phyloP scores from a whole-genome alignment of 37 sponge, comb jelly and placozoan species.

The Beroe forskalii region DNA sequence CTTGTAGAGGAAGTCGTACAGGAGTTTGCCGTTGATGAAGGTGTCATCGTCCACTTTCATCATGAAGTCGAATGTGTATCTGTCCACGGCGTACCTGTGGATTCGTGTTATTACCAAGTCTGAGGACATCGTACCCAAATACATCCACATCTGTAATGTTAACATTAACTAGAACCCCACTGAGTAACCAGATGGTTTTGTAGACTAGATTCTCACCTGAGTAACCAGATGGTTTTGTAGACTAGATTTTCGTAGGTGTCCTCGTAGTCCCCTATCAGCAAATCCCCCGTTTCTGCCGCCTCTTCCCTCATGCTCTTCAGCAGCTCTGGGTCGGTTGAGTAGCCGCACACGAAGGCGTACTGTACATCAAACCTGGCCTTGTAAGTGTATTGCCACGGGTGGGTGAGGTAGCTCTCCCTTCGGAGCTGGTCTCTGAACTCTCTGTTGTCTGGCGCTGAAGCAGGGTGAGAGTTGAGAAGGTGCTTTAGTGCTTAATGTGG shows the following conservation, averaged over 20 bases:
- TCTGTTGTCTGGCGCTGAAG: slow-evolving; percentile 37
- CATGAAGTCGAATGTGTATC: slow-evolving; percentile 40
- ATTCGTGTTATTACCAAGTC: no score
- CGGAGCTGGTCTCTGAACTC: slow-evolving; percentile 57
- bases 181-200: neutral
- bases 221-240: slow-evolving; percentile 58
- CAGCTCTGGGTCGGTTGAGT: neutral
- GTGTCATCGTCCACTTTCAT: slow-evolving; percentile 60
- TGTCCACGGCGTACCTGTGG: slow-evolving; percentile 60
- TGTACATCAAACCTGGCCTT: neutral
- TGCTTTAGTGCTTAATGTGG: neutral
- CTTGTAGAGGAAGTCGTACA: slow-evolving; percentile 50
- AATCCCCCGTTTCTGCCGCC: slow-evolving; percentile 9
- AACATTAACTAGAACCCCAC: neutral
- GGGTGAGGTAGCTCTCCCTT: slow-evolving; percentile 29
- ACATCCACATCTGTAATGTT: no score
- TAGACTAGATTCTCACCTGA: slow-evolving; percentile 3
- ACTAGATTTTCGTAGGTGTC: slow-evolving; percentile 58
- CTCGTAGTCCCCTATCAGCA: slow-evolving; percentile 62
- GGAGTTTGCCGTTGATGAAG: slow-evolving; percentile 9
- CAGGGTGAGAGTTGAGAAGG: no score
- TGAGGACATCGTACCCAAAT: no score
- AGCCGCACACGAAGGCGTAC: slow-evolving; percentile 58
- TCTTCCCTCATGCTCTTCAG: neutral
- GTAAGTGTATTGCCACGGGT: slow-evolving; percentile 1